Conservation (phyloP, 2,888 invertebrate genomes). For the Andrena flavipes region DNA sequence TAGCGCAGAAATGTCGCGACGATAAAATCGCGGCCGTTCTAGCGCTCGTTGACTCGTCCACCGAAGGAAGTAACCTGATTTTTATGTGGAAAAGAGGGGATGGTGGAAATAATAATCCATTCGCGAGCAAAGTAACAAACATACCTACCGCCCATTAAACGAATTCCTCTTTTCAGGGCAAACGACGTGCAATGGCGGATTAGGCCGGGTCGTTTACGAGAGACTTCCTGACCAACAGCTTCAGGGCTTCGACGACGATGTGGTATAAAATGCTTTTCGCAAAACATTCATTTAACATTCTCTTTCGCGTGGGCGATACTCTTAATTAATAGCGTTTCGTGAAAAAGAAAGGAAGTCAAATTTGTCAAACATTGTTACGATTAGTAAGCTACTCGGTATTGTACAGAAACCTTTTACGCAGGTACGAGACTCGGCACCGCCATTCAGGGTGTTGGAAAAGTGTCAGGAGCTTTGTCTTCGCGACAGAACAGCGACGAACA, state of each 20-base stretch:
- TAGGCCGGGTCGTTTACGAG: constrained; percentile 95
- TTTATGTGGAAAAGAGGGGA: constrained; percentile 26
- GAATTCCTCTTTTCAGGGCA: constrained; percentile 87
- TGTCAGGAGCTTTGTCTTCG: constrained; percentile 94
- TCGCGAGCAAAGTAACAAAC: constrained; percentile 13
- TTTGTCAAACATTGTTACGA: too few species aligned
- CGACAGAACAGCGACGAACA: constrained; percentile 91
- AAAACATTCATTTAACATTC: background rate
- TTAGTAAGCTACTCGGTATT: background rate
- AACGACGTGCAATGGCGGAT: constrained; percentile 96
- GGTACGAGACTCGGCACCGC: constrained; percentile 93
- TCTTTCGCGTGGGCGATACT: too few species aligned
- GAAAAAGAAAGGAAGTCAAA: too few species aligned
- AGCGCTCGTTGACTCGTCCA: background rate
- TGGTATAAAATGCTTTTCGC: constrained; percentile 85
- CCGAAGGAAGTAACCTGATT: constrained; percentile 63
- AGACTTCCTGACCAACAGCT: constrained; percentile 95
- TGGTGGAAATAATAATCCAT: constrained; percentile 60
- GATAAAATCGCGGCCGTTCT: constrained; percentile 62
- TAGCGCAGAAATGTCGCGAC: constrained; percentile 53
- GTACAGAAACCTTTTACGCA: constrained; percentile 73
- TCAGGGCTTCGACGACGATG: constrained; percentile 95
- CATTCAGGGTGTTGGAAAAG: constrained; percentile 94
- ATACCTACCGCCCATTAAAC: constrained; percentile 6
- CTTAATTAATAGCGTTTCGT: too few species aligned